phyloP scores from a whole-genome alignment of 2,797 vertebrate species.

The Syngnathus acus region DNA sequence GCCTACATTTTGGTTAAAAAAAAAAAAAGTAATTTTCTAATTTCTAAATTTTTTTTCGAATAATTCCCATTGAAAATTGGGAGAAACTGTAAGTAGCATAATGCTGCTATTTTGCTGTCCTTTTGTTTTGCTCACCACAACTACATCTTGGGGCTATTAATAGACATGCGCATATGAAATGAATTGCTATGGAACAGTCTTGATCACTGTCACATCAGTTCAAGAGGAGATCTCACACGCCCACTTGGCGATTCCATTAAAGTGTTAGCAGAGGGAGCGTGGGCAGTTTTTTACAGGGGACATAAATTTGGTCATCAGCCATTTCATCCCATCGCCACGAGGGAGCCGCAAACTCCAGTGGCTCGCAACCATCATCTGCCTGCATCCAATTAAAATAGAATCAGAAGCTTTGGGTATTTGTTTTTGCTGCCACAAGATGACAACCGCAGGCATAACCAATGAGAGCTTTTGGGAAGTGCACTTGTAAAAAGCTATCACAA shows the following conservation, averaged over 20 bases:
- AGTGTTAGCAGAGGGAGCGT: slow-evolving; percentile 65
- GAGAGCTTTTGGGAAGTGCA: slow-evolving; percentile 10
- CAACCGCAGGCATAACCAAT: slow-evolving; percentile 8
- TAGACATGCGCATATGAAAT: neutral
- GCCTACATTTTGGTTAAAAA: no score
- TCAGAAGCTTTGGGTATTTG: slow-evolving; percentile 24
- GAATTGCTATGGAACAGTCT: slow-evolving; percentile 37
- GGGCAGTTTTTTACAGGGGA: slow-evolving; percentile 54
- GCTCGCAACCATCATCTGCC: slow-evolving; percentile 6
- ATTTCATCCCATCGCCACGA: slow-evolving; percentile 39
- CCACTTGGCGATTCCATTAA: slow-evolving; percentile 62
- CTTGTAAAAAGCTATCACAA: neutral
- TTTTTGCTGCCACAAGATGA: slow-evolving; percentile 11
- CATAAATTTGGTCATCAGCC: slow-evolving; percentile 56
- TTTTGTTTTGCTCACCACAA: neutral
- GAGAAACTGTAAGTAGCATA: neutral
- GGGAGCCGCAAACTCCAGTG: slow-evolving; percentile 22
- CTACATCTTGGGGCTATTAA: neutral
- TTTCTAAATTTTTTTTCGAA: no score
- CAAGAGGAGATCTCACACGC: slow-evolving; percentile 50
- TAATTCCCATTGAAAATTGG: neutral
- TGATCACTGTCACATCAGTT: slow-evolving; percentile 46
- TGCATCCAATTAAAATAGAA: slow-evolving; percentile 15
- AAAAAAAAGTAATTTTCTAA: no score
- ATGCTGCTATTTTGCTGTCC: neutral